Base-by-base conservation (phyloP, 2,113 vertebrate genomes). In the Nerophis lumbriciformis region DNA sequence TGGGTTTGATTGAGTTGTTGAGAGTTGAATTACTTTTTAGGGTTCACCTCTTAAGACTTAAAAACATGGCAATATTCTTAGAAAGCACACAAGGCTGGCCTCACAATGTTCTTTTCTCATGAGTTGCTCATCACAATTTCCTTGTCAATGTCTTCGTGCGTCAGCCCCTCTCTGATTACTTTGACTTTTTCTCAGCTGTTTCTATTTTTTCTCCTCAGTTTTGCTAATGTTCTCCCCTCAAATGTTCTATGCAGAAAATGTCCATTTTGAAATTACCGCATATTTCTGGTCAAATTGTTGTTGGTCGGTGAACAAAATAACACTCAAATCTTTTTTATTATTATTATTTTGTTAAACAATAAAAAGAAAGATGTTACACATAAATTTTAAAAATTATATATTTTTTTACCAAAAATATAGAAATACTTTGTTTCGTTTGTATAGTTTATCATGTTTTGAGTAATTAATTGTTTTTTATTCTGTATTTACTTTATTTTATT, bases 61-160 rank as follows among this genome's bases (percentile, higher is more conserved):
- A 16, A 44, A 57, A n/a, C n/a, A 4, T 6, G 12, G 37, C 15
- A 39, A 39, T 15, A 56, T 44, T 44, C 16, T 44, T 44, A 5
- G 2, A 56, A 16, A 14, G 4, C 35, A 54, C 15, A 11, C 16
- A 54, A 37, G 37, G 53, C 35, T 54, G 53, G 13, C 53, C 35
- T 16, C 15, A 56, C 39, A 75, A 71, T 60, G 69, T 28, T 84
- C 68, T 69, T 42, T 49, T 82, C 58, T 44, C 77, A 59, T 82
- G 57, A 63, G 58, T 85, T 80, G 77, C 82, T 81, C 59, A 54
- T 83, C 83, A 78, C 72, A 86, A 82, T 88, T 68, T 73, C 19
- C 48, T 64, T 78, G 80, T 90, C 75, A 53, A 0, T 75, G 73
- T 81, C 77, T n/a, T 44, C 53, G 59, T 81, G 61, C 71, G 47